Evolutionary conservation across 2,797 vertebrate species (phyloP).

Genomic region (Myripristis jacobus): DNA sequence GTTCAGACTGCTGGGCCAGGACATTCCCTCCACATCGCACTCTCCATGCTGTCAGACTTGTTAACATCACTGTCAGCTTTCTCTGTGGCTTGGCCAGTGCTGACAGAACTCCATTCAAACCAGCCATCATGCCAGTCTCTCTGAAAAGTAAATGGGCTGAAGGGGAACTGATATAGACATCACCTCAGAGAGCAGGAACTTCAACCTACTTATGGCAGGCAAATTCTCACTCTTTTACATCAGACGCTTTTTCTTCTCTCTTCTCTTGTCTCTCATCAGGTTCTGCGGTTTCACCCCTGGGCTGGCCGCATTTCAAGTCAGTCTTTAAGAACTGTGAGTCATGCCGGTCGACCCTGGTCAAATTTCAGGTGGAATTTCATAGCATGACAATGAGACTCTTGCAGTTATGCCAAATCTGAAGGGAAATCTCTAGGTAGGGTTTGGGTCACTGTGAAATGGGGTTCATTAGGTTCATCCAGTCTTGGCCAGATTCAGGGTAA

Average conservation of each 20-base stretch:
- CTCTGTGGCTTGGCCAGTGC: conserved; percentile 32
- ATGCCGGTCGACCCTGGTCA: too few relatives aligned
- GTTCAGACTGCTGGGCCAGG: conserved; percentile 23
- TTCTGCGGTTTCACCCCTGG: neutral
- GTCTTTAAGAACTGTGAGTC: neutral
- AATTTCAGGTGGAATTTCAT: neutral
- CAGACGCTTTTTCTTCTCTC: neutral
- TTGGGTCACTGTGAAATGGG: neutral
- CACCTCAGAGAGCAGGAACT: conserved; percentile 18
- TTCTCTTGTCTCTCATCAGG: neutral
- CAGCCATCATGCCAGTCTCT: conserved; percentile 35
- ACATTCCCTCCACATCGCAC: conserved; percentile 35
- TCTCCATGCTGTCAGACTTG: conserved; percentile 56
- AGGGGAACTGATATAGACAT: conserved; percentile 13
- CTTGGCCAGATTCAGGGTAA: neutral
- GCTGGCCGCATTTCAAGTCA: neutral
- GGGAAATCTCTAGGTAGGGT: neutral
- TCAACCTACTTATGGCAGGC: neutral
- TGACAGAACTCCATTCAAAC: conserved; percentile 59
- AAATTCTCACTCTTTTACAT: neutral
- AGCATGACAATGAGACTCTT: neutral
- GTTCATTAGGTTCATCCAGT: neutral
- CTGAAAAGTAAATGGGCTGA: conserved; percentile 32
- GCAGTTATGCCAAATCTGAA: neutral
- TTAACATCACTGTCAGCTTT: conserved; percentile 62